Evolutionary conservation across 2,113 vertebrate genomes (phyloP), one percentile per base, ranked within the genome.

Genomic region (Trinectes maculatus): DNA sequence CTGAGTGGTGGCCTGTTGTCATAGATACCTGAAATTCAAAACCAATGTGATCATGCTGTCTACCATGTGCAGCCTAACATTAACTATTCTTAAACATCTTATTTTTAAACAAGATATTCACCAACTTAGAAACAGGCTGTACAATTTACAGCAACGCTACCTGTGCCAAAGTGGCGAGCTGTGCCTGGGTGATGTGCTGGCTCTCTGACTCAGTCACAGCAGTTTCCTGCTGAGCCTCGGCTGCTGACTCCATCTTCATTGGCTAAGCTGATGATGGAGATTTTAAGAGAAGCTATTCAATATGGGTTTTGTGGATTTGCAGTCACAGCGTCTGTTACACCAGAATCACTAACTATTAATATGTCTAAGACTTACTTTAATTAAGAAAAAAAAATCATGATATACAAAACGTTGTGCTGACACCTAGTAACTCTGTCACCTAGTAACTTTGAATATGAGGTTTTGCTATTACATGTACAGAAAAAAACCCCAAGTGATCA

Each of bases 171-270:
- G 96, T 96, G 85, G 96, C 93, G 78, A 99, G 94, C 85, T 90
- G 89, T 28, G 86, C 83, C 1, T 40, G 25, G 18, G 89, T 78
- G 53, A 90, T 90, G 91, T 98, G 97, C 87, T 96, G 96, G 87
- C 79, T 94, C 83, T 98, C 97, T 62, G 94, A 91, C 89, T 99
- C 96, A 78, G 94, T 94, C 92, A 96, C 93, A 89, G 95, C 95
- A 90, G 95, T 92, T 86, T 98, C 96, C 94, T 97, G 96, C 92
- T 98, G 96, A 91, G 92, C 94, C 91, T 99, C 97, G 89, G 90
- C 93, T 90, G 91, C 94, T 90, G 96, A 95, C 93, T 98, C 97
- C 97, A 99, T 99, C 94, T 96, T 97, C 95, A 98, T 97, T 93
- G 94, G 95, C 91, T 94, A 87, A 94, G 90, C 82, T 95, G 22